These are phyloP conservation scores for Drosophila borborema DNA, from an alignment of 2,888 invertebrate genomes.

Conservation along the genomic window DNA sequence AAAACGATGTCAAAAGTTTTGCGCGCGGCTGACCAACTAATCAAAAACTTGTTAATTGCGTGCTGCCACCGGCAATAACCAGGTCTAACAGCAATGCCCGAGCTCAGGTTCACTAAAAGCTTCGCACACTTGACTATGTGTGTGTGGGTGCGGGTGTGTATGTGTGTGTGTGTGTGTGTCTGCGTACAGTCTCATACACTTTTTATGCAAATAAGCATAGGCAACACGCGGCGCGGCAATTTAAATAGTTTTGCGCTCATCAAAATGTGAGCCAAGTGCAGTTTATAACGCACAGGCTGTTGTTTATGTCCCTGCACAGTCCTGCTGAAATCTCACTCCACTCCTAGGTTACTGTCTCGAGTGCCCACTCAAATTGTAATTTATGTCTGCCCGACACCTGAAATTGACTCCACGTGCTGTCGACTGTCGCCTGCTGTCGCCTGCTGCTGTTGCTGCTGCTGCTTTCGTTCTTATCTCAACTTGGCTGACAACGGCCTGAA, in stretches of 20 bases:
- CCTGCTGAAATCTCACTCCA: not conserved
- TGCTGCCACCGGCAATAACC: constrained; percentile 62
- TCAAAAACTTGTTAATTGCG: constrained; percentile 74
- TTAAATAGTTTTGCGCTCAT: constrained; percentile 59
- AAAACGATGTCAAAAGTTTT: constrained; percentile 71
- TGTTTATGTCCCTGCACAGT: constrained; percentile 46
- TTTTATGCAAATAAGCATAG: constrained; percentile 51
- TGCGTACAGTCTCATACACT: not conserved
- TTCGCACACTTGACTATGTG: not conserved
- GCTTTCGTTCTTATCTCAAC: constrained; percentile 45
- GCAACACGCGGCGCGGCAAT: constrained; percentile 38
- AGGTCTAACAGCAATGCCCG: constrained; percentile 3
- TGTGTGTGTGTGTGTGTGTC: not conserved
- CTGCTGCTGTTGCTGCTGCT: not conserved
- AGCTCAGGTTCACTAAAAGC: constrained; percentile 1
- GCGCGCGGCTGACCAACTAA: constrained; percentile 74
- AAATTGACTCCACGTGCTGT: constrained; percentile 73
- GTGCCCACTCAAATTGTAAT: constrained; percentile 71
- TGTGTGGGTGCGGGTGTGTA: not conserved
- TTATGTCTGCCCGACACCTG: constrained; percentile 70
- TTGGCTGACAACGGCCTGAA: constrained; percentile 47
- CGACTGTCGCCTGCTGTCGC: constrained; percentile 11
- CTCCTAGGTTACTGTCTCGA: constrained; percentile 26
- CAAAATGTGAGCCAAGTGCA: constrained; percentile 57
- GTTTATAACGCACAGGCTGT: constrained; percentile 61